Evolutionary conservation across 1,140 invertebrate genomes (phyloP).

Genomic region (Penaeus vannamei): DNA sequence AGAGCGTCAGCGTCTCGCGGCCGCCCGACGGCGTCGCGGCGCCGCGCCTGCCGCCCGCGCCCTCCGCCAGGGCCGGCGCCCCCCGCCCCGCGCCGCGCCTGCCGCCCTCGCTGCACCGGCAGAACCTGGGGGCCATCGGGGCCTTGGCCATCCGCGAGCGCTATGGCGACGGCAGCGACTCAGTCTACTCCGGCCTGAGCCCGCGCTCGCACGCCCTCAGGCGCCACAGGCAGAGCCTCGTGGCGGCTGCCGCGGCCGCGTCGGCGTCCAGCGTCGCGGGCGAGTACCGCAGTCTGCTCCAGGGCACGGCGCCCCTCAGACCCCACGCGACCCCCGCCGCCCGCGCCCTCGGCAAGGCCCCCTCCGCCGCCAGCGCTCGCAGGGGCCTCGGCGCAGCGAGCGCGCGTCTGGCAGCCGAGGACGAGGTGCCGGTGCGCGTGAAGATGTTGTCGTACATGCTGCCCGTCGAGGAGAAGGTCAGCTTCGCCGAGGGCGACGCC

Average conservation of each 20-base stretch:
- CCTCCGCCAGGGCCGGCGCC: neutral
- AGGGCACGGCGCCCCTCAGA: neutral
- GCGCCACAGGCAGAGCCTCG: slow-evolving; percentile 20
- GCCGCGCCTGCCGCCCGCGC: neutral
- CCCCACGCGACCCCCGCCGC: neutral
- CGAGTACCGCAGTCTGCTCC: neutral
- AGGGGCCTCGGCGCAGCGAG: neutral
- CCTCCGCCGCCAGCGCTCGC: too few relatives aligned
- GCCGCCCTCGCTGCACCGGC: slow-evolving; percentile 4
- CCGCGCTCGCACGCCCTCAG: slow-evolving; percentile 31
- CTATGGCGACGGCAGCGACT: slow-evolving; percentile 44
- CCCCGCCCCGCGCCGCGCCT: neutral
- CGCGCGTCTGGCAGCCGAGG: neutral
- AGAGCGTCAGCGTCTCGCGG: slow-evolving; percentile 30
- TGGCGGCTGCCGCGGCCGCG: too few relatives aligned
- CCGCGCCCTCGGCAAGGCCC: too few relatives aligned
- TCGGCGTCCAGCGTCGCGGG: neutral
- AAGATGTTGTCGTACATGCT: slow-evolving; percentile 79
- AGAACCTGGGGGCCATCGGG: slow-evolving; percentile 43
- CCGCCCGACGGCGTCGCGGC: neutral
- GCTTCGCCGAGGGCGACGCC: slow-evolving; percentile 68
- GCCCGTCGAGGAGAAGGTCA: slow-evolving; percentile 78
- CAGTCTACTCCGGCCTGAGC: slow-evolving; percentile 29
- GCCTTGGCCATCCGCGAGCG: slow-evolving; percentile 44
- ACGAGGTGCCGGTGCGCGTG: slow-evolving; percentile 31